Base-by-base conservation (phyloP, 2,797 vertebrate species). In the Coendou prehensilis region DNA sequence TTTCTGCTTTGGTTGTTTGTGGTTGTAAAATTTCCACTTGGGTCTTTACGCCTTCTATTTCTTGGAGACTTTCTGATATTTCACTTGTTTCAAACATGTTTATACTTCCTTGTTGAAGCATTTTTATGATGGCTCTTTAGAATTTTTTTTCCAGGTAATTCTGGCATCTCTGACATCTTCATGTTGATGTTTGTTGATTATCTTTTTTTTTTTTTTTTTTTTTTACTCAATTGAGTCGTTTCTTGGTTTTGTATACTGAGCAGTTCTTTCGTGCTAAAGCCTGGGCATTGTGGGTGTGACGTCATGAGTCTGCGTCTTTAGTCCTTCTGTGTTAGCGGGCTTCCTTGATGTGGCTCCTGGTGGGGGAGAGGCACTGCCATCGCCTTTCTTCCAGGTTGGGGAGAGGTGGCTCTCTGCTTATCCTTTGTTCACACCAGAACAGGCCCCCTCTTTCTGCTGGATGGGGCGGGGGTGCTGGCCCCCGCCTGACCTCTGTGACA, bases 331-430 rank as follows among this genome's bases (percentile, higher is more conserved):
- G 47, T 23, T 26, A 4, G 26, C 26, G 14, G 17, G 47, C n/a
- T 47, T 15, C 23, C 59, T 14, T 1, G 23, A 7, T 9, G 13
- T 2, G 9, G 33, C 33, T 2, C 5, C 0, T 1, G 15, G 15
- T 9, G 1, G 33, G 30, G 5, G 37, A 28, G 33, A 56, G 41
- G 23, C 1, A 6, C 33, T 41, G 50, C 47, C 11, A 7, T 9
- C 57, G 7, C 14, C 6, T 64, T 30, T 4, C 47, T 79, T 79
- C n/a, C 9, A 23, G 76, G 47, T n/a, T 17, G 15, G 20, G 47
- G 45, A 26, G 20, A 9, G n/a, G n/a, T 11, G 30, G 20, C 17
- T 37, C 22, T 30, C 69, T 76, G 28, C 2, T 26, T 63, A 11
- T n/a, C 28, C 9, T 6, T 11, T 50, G 45, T 7, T 28, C 57